phyloP scores from a whole-genome alignment of 2,113 vertebrate species.

The Gadus macrocephalus region DNA sequence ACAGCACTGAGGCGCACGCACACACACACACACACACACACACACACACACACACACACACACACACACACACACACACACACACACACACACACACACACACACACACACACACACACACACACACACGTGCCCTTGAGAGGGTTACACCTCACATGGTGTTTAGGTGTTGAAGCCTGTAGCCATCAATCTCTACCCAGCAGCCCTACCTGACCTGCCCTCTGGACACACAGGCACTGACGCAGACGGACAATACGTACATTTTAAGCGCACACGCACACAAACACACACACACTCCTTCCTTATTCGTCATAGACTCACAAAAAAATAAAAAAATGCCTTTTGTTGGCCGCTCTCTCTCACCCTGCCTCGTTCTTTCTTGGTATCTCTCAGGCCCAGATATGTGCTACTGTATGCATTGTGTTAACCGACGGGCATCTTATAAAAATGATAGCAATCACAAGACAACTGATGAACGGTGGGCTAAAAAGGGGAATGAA shows the following conservation, averaged over 20 bases:
- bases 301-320: neutral
- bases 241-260: conserved; percentile 15
- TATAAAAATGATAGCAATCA: conserved; percentile 58
- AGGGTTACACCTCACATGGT: conserved; percentile 59
- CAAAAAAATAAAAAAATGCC: neutral
- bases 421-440: conserved; percentile 47
- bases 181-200: conserved; percentile 67
- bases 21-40: conserved; percentile 8
- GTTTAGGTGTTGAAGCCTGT: conserved; percentile 51
- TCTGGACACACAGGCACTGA: conserved; percentile 35
- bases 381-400: conserved; percentile 40
- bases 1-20: conserved; percentile 22
- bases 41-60: conserved; percentile 33
- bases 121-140: conserved; percentile 63
- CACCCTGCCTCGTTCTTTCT: conserved; percentile 1
- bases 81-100: conserved; percentile 16
- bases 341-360: conserved; percentile 8
- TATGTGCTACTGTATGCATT: conserved; percentile 46
- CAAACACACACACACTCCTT: conserved; percentile 13
- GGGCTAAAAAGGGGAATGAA: conserved; percentile 44
- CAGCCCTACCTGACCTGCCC: conserved; percentile 55
- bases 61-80: conserved; percentile 23
- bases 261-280: conserved; percentile 14
- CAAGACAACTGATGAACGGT: conserved; percentile 44
- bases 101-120: conserved; percentile 34